A percentile compares a stretch with the other conserved stretches of the same genome.
phyloP scores from a whole-genome alignment of 2,797 vertebrate species.

The Spheniscus humboldti region DNA sequence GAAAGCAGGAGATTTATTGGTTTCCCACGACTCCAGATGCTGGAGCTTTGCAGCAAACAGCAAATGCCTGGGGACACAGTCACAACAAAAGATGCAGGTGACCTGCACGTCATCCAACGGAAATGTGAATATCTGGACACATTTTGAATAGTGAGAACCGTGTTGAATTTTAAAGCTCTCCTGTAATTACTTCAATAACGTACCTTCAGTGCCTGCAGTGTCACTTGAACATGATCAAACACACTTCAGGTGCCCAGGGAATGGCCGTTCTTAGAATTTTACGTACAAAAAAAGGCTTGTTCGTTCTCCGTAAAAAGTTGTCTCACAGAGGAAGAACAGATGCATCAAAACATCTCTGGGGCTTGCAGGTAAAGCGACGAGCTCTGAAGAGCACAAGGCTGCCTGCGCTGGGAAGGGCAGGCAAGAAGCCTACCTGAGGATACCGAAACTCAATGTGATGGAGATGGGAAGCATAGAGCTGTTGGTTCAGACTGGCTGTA shows the following conservation, averaged over 20 bases:
- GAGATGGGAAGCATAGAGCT: background rate
- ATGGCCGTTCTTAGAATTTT: background rate
- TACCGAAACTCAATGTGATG: no score
- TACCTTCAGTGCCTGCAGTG: background rate
- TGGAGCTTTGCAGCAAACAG: background rate
- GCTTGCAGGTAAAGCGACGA: background rate
- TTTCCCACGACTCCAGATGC: background rate
- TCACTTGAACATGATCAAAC: background rate
- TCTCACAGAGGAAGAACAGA: background rate
- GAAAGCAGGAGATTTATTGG: background rate
- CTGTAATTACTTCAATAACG: background rate
- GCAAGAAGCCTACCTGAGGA: background rate
- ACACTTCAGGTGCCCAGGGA: background rate
- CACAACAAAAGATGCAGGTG: background rate
- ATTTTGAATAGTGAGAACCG: background rate
- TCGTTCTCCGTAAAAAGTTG: background rate
- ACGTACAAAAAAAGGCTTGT: background rate
- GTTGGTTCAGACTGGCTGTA: background rate
- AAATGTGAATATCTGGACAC: background rate
- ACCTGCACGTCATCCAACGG: accelerated
- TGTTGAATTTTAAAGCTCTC: background rate
- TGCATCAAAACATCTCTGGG: background rate
- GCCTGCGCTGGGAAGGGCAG: background rate
- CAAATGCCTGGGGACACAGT: background rate
- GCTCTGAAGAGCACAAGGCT: background rate